Percentiles rank a stretch among this genome's conserved stretches.
Evolutionary conservation across 2,113 vertebrate species (phyloP).

Genomic region (Psilopsiagon aurifrons): DNA sequence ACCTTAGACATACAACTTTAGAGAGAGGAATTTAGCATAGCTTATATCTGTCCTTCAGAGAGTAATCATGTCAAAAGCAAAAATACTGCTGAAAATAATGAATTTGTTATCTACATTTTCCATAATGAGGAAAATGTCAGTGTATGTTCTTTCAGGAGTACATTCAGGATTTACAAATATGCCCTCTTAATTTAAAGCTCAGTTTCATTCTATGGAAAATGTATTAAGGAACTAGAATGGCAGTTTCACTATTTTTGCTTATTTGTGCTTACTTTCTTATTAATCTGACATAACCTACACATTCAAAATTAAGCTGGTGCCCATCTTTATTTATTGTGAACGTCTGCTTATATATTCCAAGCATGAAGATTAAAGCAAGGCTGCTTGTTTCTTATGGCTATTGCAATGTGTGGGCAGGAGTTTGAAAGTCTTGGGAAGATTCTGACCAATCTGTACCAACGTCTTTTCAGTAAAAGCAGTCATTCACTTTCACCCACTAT

Average conservation of each 20-base stretch:
- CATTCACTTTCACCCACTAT: neutral
- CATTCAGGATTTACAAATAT: constrained; percentile 6
- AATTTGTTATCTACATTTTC: neutral
- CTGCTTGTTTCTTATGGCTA: neutral
- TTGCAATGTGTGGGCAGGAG: neutral
- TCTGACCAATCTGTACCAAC: neutral
- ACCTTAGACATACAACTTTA: neutral
- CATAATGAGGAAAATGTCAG: constrained; percentile 34
- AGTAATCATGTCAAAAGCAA: constrained; percentile 14
- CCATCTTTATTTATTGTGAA: neutral
- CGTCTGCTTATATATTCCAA: neutral
- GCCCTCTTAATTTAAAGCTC: neutral
- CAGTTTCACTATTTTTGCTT: neutral
- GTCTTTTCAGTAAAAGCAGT: neutral
- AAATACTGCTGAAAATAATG: constrained; percentile 43
- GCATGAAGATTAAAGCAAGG: neutral
- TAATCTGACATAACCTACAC: neutral
- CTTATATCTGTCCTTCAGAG: constrained; percentile 13
- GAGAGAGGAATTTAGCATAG: neutral
- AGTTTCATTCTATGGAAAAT: constrained; percentile 30
- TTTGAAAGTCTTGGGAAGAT: neutral
- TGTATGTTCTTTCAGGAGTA: constrained; percentile 9
- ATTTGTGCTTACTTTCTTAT: neutral
- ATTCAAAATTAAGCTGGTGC: neutral
- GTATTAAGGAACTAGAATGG: constrained; percentile 8